A percentile compares a stretch with the other conserved stretches of the same genome.
Evolutionary conservation across 1,140 invertebrate species (phyloP).

Genomic region (Bombyx mori): ASM3026992v2 NC_085111.1:2891501-2892000

Average conservation of each 20-base stretch:
- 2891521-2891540: slow-evolving; percentile 73
- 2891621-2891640: slow-evolving; percentile 23
- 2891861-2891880: too few species aligned
- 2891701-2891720: neutral
- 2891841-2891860: too few species aligned
- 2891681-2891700: slow-evolving; percentile 28
- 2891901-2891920: too few species aligned
- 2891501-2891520: slow-evolving; percentile 72
- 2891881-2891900: too few species aligned
- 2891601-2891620: slow-evolving; percentile 20
- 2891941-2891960: too few species aligned
- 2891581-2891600: slow-evolving; percentile 23
- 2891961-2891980: too few species aligned
- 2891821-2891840: too few species aligned
- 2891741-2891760: too few species aligned
- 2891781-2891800: slow-evolving; percentile 31
- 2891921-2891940: too few species aligned
- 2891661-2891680: slow-evolving; percentile 15
- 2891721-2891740: too few species aligned
- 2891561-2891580: slow-evolving; percentile 18
- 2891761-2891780: slow-evolving; percentile 17
- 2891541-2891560: slow-evolving; percentile 28
- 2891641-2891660: slow-evolving; percentile 26
- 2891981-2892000: too few species aligned
- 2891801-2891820: slow-evolving; percentile 22